Evolutionary conservation across 2,888 invertebrate species (phyloP), one percentile per base, ranked within the genome.

Genomic region (Cantharis rustica): DNA sequence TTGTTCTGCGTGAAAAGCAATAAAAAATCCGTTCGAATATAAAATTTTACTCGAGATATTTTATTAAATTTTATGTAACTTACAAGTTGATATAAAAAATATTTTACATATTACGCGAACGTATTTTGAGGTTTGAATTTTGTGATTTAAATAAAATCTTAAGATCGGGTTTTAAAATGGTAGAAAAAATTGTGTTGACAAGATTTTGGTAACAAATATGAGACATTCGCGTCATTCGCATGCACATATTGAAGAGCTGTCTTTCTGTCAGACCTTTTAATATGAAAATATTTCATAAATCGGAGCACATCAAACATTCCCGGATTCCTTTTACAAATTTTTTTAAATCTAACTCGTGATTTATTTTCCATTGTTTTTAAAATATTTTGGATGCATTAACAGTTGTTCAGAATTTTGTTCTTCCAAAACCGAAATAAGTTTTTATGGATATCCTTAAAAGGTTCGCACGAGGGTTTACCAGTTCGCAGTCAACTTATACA

Each of bases 251-350:
- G 64, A 66, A 66, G 20, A n/a, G 64, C 64, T 66, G 16, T 17
- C 64, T 23, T 66, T 66, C 64, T 66, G 64, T 66, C 64, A 66
- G 63, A 66, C 17, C 23, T 66, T 66, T 66, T 66, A 16, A 66
- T 16, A 23, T 20, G 64, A 20, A 66, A 66, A 47, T 47, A 47
- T 47, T 47, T 47, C 47, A 47, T 47, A 47, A 47, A 47, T 47
- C 47, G 47, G n/a, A 4, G n/a, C 47, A 47, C 47, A 47, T 47
- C 47, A 47, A 47, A 47, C 47, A 47, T 47, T 47, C n/a, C n/a
- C 4, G 4, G n/a, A 47, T n/a, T 47, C n/a, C 7, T n/a, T 47
- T 47, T 47, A 47, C n/a, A 47, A 7, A 47, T 47, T 47, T 47
- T 47, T 31, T 47, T 47, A n/a, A 13, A 16, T 20, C 20, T 9